These are phyloP conservation scores for Saccopteryx leptura DNA, from an alignment of 2,113 vertebrate species.

Conservation along the genomic window DNA sequence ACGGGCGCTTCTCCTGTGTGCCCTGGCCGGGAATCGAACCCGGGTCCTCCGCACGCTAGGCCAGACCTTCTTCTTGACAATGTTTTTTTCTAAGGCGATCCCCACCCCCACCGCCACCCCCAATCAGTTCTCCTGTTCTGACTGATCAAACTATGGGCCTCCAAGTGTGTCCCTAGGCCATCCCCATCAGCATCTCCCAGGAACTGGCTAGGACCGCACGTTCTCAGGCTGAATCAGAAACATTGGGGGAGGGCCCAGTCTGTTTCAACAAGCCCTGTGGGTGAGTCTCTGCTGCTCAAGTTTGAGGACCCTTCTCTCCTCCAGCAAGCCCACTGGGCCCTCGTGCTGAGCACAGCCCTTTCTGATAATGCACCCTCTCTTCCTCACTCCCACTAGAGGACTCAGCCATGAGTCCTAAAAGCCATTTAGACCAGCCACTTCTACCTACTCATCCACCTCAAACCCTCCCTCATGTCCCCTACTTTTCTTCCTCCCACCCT, in stretches of 20 bases:
- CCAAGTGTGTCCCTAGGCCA: not conserved
- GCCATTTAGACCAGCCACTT: not conserved
- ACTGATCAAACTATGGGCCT: not conserved
- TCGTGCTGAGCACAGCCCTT: not conserved
- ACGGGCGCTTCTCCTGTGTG: no score
- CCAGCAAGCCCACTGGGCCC: not conserved
- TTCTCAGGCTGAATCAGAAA: not conserved
- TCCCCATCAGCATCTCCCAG: not conserved
- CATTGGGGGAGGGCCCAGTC: accelerated
- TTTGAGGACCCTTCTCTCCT: not conserved
- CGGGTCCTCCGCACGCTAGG: no score
- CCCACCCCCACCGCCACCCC: no score
- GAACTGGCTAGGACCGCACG: not conserved
- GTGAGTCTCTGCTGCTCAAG: not conserved
- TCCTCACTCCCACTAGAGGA: not conserved
- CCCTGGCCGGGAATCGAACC: no score
- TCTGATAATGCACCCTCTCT: not conserved
- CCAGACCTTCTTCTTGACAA: not conserved
- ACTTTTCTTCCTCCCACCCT: accelerated
- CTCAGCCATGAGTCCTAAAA: not conserved
- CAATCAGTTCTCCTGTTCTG: not conserved
- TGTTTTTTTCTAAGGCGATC: not conserved
- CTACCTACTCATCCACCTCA: not conserved
- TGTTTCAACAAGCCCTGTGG: not conserved
- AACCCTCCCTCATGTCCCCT: not conserved